Evolutionary conservation across 2,888 invertebrate species (phyloP).

Genomic region (Eupithecia insigniata): DNA sequence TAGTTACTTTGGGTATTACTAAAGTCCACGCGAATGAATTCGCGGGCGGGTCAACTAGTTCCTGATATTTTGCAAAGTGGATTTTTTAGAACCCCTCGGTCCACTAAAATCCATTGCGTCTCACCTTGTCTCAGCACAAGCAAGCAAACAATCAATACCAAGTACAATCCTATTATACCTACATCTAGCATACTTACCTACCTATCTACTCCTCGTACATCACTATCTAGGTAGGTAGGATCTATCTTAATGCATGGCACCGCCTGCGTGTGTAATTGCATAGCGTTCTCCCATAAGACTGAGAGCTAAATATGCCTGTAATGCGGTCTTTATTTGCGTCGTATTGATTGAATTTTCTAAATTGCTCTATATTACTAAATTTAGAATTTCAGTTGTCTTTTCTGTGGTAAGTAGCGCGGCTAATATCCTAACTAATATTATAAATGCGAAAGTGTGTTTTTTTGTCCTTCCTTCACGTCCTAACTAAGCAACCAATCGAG

Average conservation of each 20-base stretch:
- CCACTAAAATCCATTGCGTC: not conserved
- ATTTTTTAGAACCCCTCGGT: too few relatives aligned
- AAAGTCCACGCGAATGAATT: too few relatives aligned
- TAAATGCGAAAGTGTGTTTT: too few relatives aligned
- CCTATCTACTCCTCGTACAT: conserved; percentile 1
- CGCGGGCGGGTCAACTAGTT: too few relatives aligned
- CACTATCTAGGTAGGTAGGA: conserved; percentile 8
- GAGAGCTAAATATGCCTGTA: conserved; percentile 25
- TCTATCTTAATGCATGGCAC: conserved; percentile 21
- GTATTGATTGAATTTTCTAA: not conserved
- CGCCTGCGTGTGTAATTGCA: conserved; percentile 28
- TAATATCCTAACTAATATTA: too few relatives aligned
- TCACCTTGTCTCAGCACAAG: not conserved
- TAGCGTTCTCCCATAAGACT: conserved; percentile 26
- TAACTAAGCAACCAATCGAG: too few relatives aligned
- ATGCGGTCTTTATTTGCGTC: conserved; percentile 13
- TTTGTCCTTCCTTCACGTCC: too few relatives aligned
- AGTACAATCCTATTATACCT: not conserved
- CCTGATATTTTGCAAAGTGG: too few relatives aligned
- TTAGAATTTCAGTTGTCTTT: not conserved
- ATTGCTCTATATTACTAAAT: too few relatives aligned
- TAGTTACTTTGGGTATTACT: too few relatives aligned
- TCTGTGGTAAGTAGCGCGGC: not conserved
- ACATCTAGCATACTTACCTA: not conserved
- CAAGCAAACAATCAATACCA: conserved; percentile 22